Base-by-base conservation (phyloP, 2,797 vertebrate species). In the Hydrolagus colliei region DNA sequence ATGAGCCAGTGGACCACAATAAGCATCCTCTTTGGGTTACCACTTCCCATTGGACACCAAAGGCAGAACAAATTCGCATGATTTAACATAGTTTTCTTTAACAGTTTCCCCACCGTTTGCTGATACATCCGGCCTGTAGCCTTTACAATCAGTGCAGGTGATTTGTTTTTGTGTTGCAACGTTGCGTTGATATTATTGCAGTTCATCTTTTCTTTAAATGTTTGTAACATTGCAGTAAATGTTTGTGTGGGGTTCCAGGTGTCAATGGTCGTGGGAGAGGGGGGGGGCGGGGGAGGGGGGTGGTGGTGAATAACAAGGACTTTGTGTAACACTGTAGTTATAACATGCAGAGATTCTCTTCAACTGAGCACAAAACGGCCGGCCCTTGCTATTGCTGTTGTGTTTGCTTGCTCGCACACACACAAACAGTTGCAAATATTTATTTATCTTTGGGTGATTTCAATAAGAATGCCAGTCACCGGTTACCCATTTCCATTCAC, bases 401-500 rank as follows among this genome's bases (percentile, higher is more conserved):
- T 84, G 71, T 84, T 84, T 68, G 71, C 79, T 71, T 52, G 18
- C 22, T 10, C 27, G 32, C 41, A 41, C 71, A 20, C 41, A 41
- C 71, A 20, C 32, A 84, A 71, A 84, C 79, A 84, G 79, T 27
- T 18, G 79, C 65, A 63, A n/a, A 71, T 52, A 18, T 84, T 71
- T 71, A 41, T 32, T 84, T 20, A 61, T 67, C 9, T 68, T 84
- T 41, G 63, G 20, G 32, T 35, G 2, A 84, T 67, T 84, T 71
- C 65, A 84, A 68, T 68, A 68, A 67, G 65, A 84, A 84, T 71
- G 32, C 32, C 32, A 18, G 63, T 41, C 79, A n/a, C 9, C 65
- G 35, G 79, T 41, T 71, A 35, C 65, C 71, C 35, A 84, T 84
- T 76, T 84, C 79, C 65, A 68, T 68, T 68, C 32, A 41, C 79